Conservation (phyloP, 2,888 invertebrate species). For the Mythimna ferrago region DNA sequence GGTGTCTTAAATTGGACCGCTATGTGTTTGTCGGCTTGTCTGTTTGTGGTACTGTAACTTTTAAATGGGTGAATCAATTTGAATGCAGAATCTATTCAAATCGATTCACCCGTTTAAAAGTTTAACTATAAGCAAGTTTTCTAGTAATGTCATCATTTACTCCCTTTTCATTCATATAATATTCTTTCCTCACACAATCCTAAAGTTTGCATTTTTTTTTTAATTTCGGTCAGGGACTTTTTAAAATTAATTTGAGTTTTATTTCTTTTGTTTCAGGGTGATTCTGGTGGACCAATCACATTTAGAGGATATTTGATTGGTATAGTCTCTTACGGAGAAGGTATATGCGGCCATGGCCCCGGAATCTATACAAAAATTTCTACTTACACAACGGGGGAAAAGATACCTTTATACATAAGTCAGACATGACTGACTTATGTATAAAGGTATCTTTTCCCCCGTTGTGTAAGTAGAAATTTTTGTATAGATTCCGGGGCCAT, state of each 20-base stretch:
- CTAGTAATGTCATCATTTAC: no score
- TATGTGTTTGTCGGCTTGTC: no score
- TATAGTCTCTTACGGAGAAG: slow-evolving; percentile 67
- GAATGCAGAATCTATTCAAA: no score
- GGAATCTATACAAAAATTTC: slow-evolving; percentile 69
- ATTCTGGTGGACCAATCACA: slow-evolving; percentile 72
- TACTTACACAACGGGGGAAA: slow-evolving; percentile 58
- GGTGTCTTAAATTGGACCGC: no score
- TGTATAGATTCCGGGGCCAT: slow-evolving; percentile 68
- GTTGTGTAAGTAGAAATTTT: slow-evolving; percentile 65
- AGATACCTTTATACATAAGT: slow-evolving; percentile 10
- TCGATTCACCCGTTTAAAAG: no score
- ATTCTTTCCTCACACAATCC: no score
- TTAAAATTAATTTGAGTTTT: background rate
- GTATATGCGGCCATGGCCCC: slow-evolving; percentile 64
- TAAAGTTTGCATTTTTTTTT: no score
- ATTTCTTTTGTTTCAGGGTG: slow-evolving; percentile 64
- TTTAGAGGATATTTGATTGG: slow-evolving; percentile 70
- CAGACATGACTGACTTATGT: background rate
- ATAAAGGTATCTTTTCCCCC: slow-evolving; percentile 21
- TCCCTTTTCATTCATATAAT: no score
- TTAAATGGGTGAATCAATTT: no score
- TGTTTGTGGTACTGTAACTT: no score
- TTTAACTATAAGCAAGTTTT: no score
- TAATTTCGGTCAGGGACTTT: no score